Evolutionary conservation across 2,797 vertebrate species (phyloP), one percentile per base, ranked within the genome.

Genomic region (Acrocephalus scirpaceus): DNA sequence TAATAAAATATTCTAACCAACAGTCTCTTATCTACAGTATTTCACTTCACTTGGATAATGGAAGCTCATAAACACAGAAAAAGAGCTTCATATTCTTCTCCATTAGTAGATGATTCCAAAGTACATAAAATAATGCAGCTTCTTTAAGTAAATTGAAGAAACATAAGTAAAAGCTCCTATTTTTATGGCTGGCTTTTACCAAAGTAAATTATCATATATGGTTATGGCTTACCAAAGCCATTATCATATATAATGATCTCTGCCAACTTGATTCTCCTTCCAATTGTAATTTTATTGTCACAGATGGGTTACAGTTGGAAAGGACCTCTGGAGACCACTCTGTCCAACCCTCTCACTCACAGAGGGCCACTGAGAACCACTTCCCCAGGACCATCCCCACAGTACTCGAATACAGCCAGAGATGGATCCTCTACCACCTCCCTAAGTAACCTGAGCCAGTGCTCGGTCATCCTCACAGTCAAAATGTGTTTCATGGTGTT

Each of bases 331-430:
- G 36, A 79, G 19, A 56, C 15, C n/a, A 26, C 15, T 29, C 51
- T 16, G 18, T 72, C 16, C 67, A 51, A 32, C 0, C 1, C 8
- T 34, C 22, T 29, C 1, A 8, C 12, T 50, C 29, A 58, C 34
- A 20, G 16, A 84, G 10, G 16, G 18, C 7, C 34, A 40, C 36
- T 6, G 44, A 45, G 11, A 83, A 22, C 13, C 50, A 56, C 16
- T 0, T 80, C 17, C 10, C 22, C 65, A 48, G 7, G 22, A 42
- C 29, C 25, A 5, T 0, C 6, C 8, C 10, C 53, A 26, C 1
- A 8, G 19, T 6, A 65, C 53, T 4, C 48, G 1, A 53, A 7
- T 25, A 65, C 3, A 16, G 15, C 48, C 18, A 66, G 9, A 14
- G 16, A 64, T 3, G 3, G 32, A 71, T 13, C 42, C 23, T 50